Evolutionary conservation across 2,888 invertebrate species (phyloP).

Genomic region (Papilio protenor): DNA sequence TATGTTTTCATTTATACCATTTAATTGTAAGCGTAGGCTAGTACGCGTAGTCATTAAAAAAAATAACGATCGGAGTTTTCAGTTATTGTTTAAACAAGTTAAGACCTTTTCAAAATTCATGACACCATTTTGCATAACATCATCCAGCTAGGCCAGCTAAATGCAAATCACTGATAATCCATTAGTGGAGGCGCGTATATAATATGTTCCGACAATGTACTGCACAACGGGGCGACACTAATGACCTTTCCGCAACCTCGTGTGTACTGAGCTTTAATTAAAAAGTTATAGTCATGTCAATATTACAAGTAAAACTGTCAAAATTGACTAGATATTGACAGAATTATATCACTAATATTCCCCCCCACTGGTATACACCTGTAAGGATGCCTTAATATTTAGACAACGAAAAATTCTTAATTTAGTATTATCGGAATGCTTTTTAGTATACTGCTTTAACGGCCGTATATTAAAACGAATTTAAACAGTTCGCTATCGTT

Average conservation of each 20-base stretch:
- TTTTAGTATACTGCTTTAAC: too few species aligned
- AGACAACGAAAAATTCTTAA: too few species aligned
- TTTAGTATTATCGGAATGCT: too few species aligned
- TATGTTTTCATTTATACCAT: neutral
- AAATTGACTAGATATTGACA: neutral
- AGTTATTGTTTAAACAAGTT: neutral
- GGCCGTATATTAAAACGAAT: too few species aligned
- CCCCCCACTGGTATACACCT: too few species aligned
- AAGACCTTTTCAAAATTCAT: neutral
- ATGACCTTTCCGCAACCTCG: constrained; percentile 49
- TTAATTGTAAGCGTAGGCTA: neutral
- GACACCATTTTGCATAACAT: constrained; percentile 53
- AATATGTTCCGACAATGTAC: constrained; percentile 47
- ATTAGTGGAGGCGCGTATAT: constrained; percentile 67
- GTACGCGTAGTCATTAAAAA: neutral
- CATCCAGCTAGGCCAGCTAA: constrained; percentile 71
- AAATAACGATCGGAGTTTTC: neutral
- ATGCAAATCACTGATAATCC: constrained; percentile 84
- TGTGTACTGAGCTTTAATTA: constrained; percentile 45
- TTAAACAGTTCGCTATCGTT: too few species aligned
- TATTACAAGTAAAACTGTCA: neutral
- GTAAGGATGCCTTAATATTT: too few species aligned
- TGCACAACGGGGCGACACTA: constrained; percentile 46
- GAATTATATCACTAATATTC: neutral
- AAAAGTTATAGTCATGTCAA: constrained; percentile 36